Percentiles rank a stretch among this genome's conserved stretches.
These are phyloP conservation scores for Diplodus sargus DNA, from an alignment of 2,797 vertebrate species.

Conservation along the genomic window DNA sequence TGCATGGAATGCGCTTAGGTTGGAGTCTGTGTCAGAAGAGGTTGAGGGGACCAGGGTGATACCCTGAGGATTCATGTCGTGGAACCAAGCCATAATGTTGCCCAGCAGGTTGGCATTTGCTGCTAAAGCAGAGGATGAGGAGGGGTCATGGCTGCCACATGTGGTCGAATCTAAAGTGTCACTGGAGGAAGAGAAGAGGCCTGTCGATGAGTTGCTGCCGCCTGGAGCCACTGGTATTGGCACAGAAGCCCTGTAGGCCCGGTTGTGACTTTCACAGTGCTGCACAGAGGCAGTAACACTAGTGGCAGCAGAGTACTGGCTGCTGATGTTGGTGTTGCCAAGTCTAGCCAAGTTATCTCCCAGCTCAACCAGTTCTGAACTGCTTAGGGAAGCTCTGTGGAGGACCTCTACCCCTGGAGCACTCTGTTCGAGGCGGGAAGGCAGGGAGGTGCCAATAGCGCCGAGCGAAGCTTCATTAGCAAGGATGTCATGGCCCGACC, in stretches of 20 bases:
- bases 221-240: conserved; percentile 70
- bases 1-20: conserved; percentile 67
- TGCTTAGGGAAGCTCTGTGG: conserved; percentile 91
- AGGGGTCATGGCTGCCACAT: conserved; percentile 83
- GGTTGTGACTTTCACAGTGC: conserved; percentile 79
- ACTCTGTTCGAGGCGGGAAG: conserved; percentile 90
- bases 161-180: conserved; percentile 85
- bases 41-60: conserved; percentile 93
- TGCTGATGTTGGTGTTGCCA: conserved; percentile 79
- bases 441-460: conserved; percentile 95
- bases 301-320: conserved; percentile 65
- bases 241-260: conserved; percentile 80
- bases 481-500: conserved; percentile 87
- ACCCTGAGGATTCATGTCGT: conserved; percentile 98
- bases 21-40: conserved; percentile 79
- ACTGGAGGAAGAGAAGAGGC: conserved; percentile 87
- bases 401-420: conserved; percentile 84
- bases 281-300: conserved; percentile 62
- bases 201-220: conserved; percentile 71
- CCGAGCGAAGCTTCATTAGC: conserved; percentile 91
- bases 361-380: conserved; percentile 94
- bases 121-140: conserved; percentile 73
- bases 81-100: conserved; percentile 99
- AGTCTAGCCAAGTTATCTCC: conserved; percentile 91
- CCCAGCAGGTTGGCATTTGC: conserved; percentile 94